Base-by-base conservation (phyloP, 2,113 vertebrate species). In the Halichoerus grypus region DNA sequence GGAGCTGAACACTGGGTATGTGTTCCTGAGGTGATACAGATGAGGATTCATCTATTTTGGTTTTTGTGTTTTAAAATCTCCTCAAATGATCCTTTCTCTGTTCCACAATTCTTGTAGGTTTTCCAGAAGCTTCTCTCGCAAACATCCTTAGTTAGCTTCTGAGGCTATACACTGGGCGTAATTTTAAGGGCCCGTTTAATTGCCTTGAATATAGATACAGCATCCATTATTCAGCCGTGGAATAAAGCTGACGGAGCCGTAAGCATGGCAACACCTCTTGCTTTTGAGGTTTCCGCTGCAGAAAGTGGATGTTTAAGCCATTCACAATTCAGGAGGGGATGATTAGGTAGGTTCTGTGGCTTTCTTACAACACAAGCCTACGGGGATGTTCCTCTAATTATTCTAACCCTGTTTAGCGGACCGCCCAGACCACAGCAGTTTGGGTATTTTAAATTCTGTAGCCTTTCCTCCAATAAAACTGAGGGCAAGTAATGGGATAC, bases 381-480 rank as follows among this genome's bases (percentile, higher is more conserved):
- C 0, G 0, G 92, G 94, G 96, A 96, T 84, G 87, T 53, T 88
- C 90, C 80, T 97, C 92, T 98, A 90, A 97, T 97, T 96, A 96
- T 97, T 76, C 92, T 36, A 86, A 95, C 42, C 63, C 49, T 81
- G 82, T 87, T 87, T 6, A 94, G 71, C 42, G 61, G 51, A 79
- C 87, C 74, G 87, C 95, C 46, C 46, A 67, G 67, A 86, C 80
- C 39, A 81, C 21, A 71, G 24, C 26, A n/a, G 42, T 95, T 85
- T 65, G 76, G 71, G 28, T 93, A 28, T 91, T 96, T 97, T 84
- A 86, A 96, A 79, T 95, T 63, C 61, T 94, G 19, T 76, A 81
- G 92, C 18, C 46, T 92, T 94, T 81, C 36, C 57, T 71, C 83
- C 80, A 88, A 19, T 81, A 92, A 97, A 94, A 87, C 57, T 74